Evolutionary conservation across 2,888 invertebrate species (phyloP).

Genomic region (Amphipoea lucens): DNA sequence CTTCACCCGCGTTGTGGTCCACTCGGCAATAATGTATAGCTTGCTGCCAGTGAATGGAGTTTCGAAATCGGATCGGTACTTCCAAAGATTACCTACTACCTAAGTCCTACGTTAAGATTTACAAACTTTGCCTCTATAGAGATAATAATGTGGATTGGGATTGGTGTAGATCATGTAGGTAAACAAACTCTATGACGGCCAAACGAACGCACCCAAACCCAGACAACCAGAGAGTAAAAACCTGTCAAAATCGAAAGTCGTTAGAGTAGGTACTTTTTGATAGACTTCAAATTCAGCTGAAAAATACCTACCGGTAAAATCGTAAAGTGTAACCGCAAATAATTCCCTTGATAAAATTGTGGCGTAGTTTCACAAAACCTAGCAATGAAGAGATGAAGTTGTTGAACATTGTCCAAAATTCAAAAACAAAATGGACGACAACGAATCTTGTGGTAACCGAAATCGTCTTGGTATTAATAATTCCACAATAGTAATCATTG

Average conservation of each 20-base stretch:
- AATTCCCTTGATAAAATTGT: neutral
- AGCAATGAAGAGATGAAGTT: neutral
- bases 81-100: too few species aligned
- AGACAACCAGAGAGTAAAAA: neutral
- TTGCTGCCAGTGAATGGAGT: too few species aligned
- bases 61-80: too few species aligned
- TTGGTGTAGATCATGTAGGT: too few species aligned
- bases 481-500: neutral
- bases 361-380: neutral
- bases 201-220: conserved; percentile 15
- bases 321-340: neutral
- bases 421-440: neutral
- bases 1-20: too few species aligned
- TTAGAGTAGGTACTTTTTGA: too few species aligned
- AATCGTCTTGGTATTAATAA: neutral
- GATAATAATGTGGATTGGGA: too few species aligned
- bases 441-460: neutral
- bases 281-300: neutral
- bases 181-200: neutral
- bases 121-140: too few species aligned
- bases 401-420: neutral
- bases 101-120: too few species aligned
- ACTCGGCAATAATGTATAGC: too few species aligned
- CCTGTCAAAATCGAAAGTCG: conserved; percentile 13
- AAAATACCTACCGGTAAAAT: neutral